Evolutionary conservation across 2,113 vertebrate species (phyloP), one percentile per base, ranked within the genome.

Genomic region (Scolopax mira): DNA sequence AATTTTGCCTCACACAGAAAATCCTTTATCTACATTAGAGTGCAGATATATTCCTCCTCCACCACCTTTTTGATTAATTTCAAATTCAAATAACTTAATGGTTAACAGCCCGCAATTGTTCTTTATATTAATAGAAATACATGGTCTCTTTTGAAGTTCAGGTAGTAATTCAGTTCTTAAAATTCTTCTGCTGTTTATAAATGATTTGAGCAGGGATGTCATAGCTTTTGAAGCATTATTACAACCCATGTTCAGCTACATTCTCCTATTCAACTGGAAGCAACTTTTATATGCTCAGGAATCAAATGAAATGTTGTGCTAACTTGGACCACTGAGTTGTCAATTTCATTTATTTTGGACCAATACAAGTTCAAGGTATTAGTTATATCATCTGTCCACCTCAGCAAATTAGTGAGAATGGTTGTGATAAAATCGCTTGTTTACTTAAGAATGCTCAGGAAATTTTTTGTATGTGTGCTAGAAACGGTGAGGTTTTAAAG

Each of bases 1-100:
- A 94, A 89, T 72, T 93, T 94, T 85, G 85, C 75, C 52, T 94
- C 81, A 55, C 71, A 66, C 18, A 69, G 89, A 97, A 85, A 85
- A 93, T 83, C 71, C 67, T 91, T 94, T 69, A 94, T 89, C 67
- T 83, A 73, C 92, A 96, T 97, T 97, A 96, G 87, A 96, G 93
- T 97, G 96, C 93, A 95, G 96, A 97, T 97, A 80, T 97, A 97
- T 97, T 97, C 97, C 97, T 94, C 97, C 97, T 91, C 94, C 96
- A 96, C 92, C 90, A 95, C 93, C 90, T 96, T 92, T 96, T 71
- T 95, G 89, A 97, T 96, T 75, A 94, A 96, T 96, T 96, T 95
- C 92, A 94, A 97, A 96, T 97, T 97, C 93, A 90, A 92, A 95
- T 93, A 96, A 85, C 81, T 80, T 86, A 97, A 95, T 1, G 33